Evolutionary conservation across 2,113 vertebrate species (phyloP), one percentile per base, ranked within the genome.

Genomic region (Addax nasomaculatus): DNA sequence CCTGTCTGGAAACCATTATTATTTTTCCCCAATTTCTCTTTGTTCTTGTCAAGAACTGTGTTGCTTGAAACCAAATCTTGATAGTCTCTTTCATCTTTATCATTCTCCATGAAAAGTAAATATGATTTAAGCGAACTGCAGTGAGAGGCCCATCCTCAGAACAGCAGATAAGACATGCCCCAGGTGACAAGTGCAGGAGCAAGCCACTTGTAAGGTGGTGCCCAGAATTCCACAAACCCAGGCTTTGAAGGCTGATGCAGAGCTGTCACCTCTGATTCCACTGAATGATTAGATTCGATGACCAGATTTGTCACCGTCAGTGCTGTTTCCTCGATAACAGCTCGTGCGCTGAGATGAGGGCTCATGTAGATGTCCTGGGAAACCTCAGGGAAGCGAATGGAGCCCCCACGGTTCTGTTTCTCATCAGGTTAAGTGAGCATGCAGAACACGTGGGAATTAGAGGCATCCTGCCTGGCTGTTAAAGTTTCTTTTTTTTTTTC

Each of bases 11-110:
- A 33, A 96, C 19, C 58, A 60, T 93, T 91, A 76, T 95, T 87
- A 87, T 95, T 97, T 85, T 43, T 7, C 80, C 30, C 85, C 78
- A 55, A 1, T 73, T 93, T 96, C 79, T 96, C 19, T 70, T 97
- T 85, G 55, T 94, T 96, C 91, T 96, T 93, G 33, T 94, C 70
- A 96, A 93, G 51, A 89, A 88, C 70, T 95, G 0, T 95, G 58
- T 90, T 96, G 49, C 93, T 97, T 93, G 29, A 97, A 97, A 97
- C 27, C 17, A 96, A 95, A 85, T 87, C 92, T 85, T 60, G 19
- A 78, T 90, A 92, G 80, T 45, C 21, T 89, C 39, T 97, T 97
- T 93, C 76, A 95, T 97, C 84, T 89, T 97, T 93, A 90, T 92
- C 49, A 0, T 27, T 57, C 33, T 85, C 27, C 78, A 2, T 96